Evolutionary conservation across 2,888 invertebrate genomes (phyloP).

Genomic region (Pomacea canaliculata): DNA sequence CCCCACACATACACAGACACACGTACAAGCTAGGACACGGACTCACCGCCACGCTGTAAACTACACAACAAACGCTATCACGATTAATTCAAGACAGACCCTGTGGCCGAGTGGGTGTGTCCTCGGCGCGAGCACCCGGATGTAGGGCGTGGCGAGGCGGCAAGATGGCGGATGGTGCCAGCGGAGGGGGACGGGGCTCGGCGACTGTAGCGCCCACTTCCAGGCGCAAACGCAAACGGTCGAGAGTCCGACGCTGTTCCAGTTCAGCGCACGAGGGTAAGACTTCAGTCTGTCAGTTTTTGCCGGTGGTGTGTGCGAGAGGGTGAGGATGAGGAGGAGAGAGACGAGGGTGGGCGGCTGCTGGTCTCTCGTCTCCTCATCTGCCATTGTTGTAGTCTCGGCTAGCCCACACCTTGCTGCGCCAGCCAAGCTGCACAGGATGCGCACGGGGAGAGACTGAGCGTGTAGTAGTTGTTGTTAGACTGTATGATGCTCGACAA

Average conservation of each 20-base stretch:
- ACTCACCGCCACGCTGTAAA: neutral
- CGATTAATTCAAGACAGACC: constrained; percentile 9
- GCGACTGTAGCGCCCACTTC: constrained; percentile 1
- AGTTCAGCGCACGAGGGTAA: constrained; percentile 11
- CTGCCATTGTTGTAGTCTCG: neutral
- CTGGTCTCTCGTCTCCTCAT: neutral
- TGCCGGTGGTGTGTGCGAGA: neutral
- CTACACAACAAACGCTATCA: neutral
- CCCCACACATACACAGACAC: neutral
- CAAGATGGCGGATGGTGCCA: constrained; percentile 38
- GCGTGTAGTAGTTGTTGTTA: too few relatives aligned
- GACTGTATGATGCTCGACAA: too few relatives aligned
- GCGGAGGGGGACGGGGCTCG: constrained; percentile 9
- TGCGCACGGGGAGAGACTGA: too few relatives aligned
- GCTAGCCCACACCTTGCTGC: neutral
- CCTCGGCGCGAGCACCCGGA: constrained; percentile 35
- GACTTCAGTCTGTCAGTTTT: neutral
- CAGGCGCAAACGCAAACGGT: constrained; percentile 14
- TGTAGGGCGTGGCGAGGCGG: constrained; percentile 42
- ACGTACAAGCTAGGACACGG: neutral
- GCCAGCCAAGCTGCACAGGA: too few relatives aligned
- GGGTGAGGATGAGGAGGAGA: neutral
- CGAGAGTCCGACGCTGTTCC: constrained; percentile 15
- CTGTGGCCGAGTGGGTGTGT: constrained; percentile 41
- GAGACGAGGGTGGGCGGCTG: neutral